Base-by-base conservation (phyloP, 2,888 invertebrate species). In the Coremacera marginata region DNA sequence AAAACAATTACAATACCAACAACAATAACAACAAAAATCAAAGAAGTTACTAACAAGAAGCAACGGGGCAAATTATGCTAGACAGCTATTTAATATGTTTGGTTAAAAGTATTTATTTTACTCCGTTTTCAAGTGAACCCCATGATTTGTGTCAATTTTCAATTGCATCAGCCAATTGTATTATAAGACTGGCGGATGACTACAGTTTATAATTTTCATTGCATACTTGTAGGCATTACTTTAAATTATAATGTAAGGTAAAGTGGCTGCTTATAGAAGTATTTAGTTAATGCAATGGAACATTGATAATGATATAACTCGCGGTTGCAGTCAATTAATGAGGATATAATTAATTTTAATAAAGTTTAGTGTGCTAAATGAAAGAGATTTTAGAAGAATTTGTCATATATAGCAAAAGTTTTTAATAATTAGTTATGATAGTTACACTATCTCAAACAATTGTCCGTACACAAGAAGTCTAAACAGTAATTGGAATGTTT, bases 1-100 rank as follows among this genome's bases (percentile, higher is more conserved):
- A 9, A 14, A 75, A 51, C 68, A 62, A 70, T 44, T 37, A 19
- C 70, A 70, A 63, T 19, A 68, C 31, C 65, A 49, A 27, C 51
- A 27, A 25, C 73, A 55, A 52, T 22, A 63, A 60, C 75, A 52
- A 67, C 74, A 65, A 44, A 27, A 60, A 63, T 16, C 44, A 44
- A 8, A 49, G 70, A 49, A 44, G 16, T 34, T 55, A 19, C 27
- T 60, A 72, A 62, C n/a, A 37, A 62, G 62, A 49, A 62, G 70
- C 52, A 31, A 22, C 25, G 27, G 60, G 14, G 27, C 22, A 31
- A 49, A 76, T 68, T 25, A 14, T 70, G 70, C 70, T 70, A 22
- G 27, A 51, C 27, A 8, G 75, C 70, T n/a, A 76, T 70, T 76
- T 76, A 62, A 63, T 76, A 63, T 65, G 55, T 70, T 70, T 65